Percentiles rank a stretch among this genome's conserved stretches.
Evolutionary conservation across 2,113 vertebrate species (phyloP).

Genomic region (Dryoscopus gambensis): DNA sequence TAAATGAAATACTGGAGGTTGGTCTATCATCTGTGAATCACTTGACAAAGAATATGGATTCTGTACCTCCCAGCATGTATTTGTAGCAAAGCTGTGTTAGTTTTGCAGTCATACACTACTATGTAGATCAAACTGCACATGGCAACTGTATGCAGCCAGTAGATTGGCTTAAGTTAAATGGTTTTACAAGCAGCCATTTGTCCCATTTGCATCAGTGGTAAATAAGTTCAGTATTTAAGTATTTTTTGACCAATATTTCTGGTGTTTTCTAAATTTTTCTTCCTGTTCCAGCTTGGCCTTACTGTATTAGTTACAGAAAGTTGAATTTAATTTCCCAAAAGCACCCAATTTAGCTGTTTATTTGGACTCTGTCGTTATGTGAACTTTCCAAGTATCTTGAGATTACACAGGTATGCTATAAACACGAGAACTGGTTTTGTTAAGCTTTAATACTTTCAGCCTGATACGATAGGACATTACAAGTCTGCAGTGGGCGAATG

Average conservation of each 20-base stretch:
- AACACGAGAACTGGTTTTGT: neutral
- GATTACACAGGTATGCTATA: neutral
- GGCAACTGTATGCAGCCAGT: neutral
- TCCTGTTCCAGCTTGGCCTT: neutral
- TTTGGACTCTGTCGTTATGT: neutral
- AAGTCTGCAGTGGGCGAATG: accelerated
- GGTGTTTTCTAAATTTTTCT: accelerated
- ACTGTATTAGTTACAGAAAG: neutral
- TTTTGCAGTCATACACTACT: neutral
- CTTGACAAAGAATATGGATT: neutral
- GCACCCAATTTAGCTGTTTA: neutral
- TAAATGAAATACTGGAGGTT: neutral
- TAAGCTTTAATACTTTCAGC: neutral
- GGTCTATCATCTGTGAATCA: neutral
- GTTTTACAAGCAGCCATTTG: neutral
- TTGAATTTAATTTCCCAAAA: neutral
- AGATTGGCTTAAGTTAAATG: neutral
- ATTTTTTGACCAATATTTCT: neutral
- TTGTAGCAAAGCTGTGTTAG: neutral
- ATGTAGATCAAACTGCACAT: neutral
- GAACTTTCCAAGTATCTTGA: neutral
- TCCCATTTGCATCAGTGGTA: neutral
- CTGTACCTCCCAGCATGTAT: neutral
- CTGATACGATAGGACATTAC: accelerated
- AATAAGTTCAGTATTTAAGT: neutral